These are phyloP conservation scores for Tetramorium alpestre DNA, from an alignment of 1,140 invertebrate species.

Conservation along the genomic window DNA sequence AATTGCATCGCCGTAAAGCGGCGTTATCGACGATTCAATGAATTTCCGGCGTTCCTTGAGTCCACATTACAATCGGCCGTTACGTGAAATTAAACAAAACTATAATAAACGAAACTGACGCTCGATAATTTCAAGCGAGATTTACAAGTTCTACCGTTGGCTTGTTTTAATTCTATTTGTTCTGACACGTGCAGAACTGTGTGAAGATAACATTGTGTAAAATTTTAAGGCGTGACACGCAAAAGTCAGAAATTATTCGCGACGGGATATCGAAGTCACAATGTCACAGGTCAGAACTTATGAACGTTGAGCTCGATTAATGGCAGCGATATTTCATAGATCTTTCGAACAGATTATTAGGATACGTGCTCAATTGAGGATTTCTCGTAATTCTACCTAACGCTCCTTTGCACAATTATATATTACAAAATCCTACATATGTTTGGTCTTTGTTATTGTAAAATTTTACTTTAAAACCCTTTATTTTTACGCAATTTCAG, in stretches of 20 bases:
- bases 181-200: background rate
- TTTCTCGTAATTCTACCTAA: conserved; percentile 15
- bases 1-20: conserved; percentile 62
- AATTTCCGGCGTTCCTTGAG: conserved; percentile 17
- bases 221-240: background rate
- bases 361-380: background rate
- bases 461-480: too few species aligned
- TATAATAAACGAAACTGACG: conserved; percentile 52
- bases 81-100: conserved; percentile 22
- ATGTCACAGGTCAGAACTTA: background rate
- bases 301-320: background rate
- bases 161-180: background rate
- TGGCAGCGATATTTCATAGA: background rate
- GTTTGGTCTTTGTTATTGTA: too few species aligned
- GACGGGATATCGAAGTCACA: background rate
- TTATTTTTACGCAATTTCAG: too few species aligned
- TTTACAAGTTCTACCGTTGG: conserved; percentile 3
- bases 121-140: conserved; percentile 33
- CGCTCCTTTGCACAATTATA: background rate
- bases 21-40: conserved; percentile 49
- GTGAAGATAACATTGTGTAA: background rate
- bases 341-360: background rate
- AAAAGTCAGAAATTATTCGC: background rate
- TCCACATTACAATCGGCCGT: conserved; percentile 51
- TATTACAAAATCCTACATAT: too few species aligned